Base-by-base conservation (phyloP, 2,888 invertebrate genomes). In the Eristalis tenax region DNA sequence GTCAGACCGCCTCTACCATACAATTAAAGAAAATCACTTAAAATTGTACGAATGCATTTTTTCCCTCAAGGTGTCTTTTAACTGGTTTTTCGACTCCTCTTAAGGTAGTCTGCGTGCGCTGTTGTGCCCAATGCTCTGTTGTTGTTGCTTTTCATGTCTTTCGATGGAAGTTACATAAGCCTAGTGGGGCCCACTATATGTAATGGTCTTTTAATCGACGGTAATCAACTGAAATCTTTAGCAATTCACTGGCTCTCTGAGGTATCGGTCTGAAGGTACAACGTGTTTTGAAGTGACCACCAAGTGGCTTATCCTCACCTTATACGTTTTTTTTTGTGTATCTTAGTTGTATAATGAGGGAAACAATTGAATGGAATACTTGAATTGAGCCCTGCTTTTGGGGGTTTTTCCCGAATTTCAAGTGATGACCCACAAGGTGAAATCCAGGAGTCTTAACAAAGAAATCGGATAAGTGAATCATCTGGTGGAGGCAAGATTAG, bases 141-240 rank as follows among this genome's bases (percentile, higher is more conserved):
- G 59, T 66, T 59, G 64, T 61, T 61, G n/a, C 18, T 70, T 32
- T 57, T 18, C 15, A n/a, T 28, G 38, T 35, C 63, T 68, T 77
- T 69, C 10, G 23, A 26, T 23, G 59, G 59, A 23, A 38, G 57
- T 76, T 76, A 66, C 59, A 66, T 66, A 76, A 66, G 15, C 26
- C 32, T 68, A 22, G 66, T 50, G 66, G 38, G 6, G 50, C 61
- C 61, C 73, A 61, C 68, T 73, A 50, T 80, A 68, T 73, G 66
- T 80, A 74, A 74, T 73, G 68, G 73, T 38, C 61, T 74, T 68
- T 80, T 73, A 80, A 73, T 73, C 73, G 63, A 68, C 68, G 32
- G 38, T 38, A 61, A 68, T 68, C 59, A 80, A 74, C n/a, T 15
- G 61, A 64, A 57, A 65, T 65, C 64, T 71, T 78, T 57, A 38